Base-by-base conservation (phyloP, 1,140 invertebrate genomes). In the Xylocopa sonorina region DNA sequence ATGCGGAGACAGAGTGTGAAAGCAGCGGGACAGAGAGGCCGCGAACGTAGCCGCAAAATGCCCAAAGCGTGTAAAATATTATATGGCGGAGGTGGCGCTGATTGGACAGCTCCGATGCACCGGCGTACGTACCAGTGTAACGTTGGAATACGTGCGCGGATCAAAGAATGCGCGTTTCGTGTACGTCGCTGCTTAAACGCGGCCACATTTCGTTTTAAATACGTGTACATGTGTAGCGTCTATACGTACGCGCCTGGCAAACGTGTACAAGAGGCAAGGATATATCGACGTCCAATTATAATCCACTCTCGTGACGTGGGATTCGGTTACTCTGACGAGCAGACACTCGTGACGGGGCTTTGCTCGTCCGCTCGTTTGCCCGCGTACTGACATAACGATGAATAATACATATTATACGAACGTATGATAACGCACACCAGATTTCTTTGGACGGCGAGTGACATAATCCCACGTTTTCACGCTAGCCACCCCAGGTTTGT, bases 221-320 rank as follows among this genome's bases (percentile, higher is more conserved):
- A 86, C 80, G 83, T 83, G 74, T 67, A 50, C 51, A 53, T 50
- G 43, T 67, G 18, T 58, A 18, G 18, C 3, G 3, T 43, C 9
- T 43, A 12, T 46, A 14, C 16, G 74, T 68, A 46, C 43, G 51
- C 6, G 72, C 43, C 41, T 29, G 32, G 63, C 46, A 41, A 46
- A 57, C 57, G 60, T 60, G 72, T 57, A 76, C 63, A 46, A 43
- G 72, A 74, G 63, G 76, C 74, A 69, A 85, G 83, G 76, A 86
- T 86, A 86, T 85, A 86, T 86, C 84, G 83, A 83, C 71, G 83
- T 86, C 82, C 81, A 80, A 86, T 86, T 86, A 86, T 86, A 86
- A 86, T 86, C 84, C 80, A 86, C 83, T 82, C 84, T 76, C 76
- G 80, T 82, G 67, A 84, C 83, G 72, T 53, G 84, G 76, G 84